Evolutionary conservation across 2,113 vertebrate species (phyloP), one percentile per base, ranked within the genome.

Genomic region (Elachura formosa): DNA sequence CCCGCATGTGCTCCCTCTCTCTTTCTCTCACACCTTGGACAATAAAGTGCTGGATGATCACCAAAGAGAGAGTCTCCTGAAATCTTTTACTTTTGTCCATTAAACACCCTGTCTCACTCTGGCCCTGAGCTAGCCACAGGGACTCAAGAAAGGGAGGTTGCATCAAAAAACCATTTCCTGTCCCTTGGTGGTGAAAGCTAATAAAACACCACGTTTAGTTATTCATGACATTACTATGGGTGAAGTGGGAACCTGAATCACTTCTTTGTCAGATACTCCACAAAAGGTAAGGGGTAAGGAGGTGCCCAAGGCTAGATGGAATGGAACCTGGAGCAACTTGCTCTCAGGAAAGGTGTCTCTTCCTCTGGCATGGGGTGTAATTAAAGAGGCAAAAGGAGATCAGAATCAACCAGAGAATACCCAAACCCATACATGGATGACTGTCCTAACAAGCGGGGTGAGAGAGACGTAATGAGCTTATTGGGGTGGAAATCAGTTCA

Each of bases 401-500:
- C 31, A 73, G 38, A 51, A 67, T 68, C 54, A 87, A 19, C n/a
- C 40, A 41, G 7, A 40, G 46, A 67, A 23, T 55, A 66, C 34
- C 67, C 6, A 6, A 48, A 56, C 19, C 9, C 10, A 26, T 55
- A 14, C 5, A 25, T 10, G 23, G 83, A 56, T 81, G 54, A 83
- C 76, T 4, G 1, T 41, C n/a, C 41, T 67, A 46, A n/a, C n/a
- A 69, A 89, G 41, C 0, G 1, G 9, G 6, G 10, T 29, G 3
- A 34, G 14, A 20, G 24, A 10, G 13, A 71, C 51, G 8, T 43
- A 90, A 80, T 80, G 49, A 93, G 34, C 48, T 91, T 51, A 69
- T 91, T 56, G 87, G 56, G 31, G 58, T 89, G 36, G n/a, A 90
- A 96, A 90, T 66, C 56, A 92, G 25, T 38, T 68, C 18, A n/a